Base-by-base conservation (phyloP, 2,797 vertebrate genomes). In the Cirrhinus mrigala region DNA sequence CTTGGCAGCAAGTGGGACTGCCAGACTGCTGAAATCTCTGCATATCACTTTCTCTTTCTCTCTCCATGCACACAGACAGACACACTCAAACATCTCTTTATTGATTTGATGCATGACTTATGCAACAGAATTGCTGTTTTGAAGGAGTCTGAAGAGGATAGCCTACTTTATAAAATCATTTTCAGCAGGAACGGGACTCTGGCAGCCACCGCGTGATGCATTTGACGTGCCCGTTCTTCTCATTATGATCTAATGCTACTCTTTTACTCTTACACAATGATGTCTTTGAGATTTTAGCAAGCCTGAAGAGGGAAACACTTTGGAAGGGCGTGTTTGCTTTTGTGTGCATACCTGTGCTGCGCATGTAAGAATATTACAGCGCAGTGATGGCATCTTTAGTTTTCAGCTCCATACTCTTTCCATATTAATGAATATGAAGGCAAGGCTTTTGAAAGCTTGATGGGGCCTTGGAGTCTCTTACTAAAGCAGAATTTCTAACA, bases 1-100 rank as follows among this genome's bases (percentile, higher is more conserved):
- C 88, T 90, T 87, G 83, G 85, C 89, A 88, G 87, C 77, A 71
- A 88, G 85, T 81, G 83, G 87, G 87, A 86, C 83, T 90, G 87
- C 75, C 89, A 90, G 83, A 83, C 89, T 90, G 89, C 87, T 90
- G 89, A 87, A 88, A 88, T 87, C 87, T 90, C 87, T 86, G 86
- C 87, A 76, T 86, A 85, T 87, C 86, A 74, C 80, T 88, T 81
- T 83, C 80, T 33, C 52, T 29, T 83, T 80, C 58, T 83, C 80
- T 81, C 78, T 80, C 84, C 82, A 83, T 81, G 83, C 77, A 81
- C 83, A 66, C 85, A 88, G 81, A 81, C 83, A 87, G 85, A 86
- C 79, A 64, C 71, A 77, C 56, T 74, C 80, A 84, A 81, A 82
- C 81, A 69, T 82, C 83, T 76, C 83, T 88, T 88, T 87, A 86